Evolutionary conservation across 2,113 vertebrate genomes (phyloP).

Genomic region (Gymnogyps californianus): DNA sequence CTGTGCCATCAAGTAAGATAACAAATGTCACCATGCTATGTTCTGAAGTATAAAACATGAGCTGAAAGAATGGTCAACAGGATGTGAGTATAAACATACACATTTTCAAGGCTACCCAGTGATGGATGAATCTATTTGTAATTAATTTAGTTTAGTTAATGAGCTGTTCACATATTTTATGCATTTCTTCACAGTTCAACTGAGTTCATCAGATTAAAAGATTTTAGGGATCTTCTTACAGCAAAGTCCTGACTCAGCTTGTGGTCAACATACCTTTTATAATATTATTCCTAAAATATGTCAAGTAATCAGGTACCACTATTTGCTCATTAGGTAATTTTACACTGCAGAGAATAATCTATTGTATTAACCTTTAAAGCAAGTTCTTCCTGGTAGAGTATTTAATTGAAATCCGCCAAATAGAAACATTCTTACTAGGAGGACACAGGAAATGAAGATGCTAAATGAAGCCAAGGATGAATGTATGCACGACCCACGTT

Average conservation of each 20-base stretch:
- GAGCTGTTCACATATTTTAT: neutral
- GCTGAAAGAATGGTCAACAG: neutral
- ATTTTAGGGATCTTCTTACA: neutral
- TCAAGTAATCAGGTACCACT: neutral
- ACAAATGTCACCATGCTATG: neutral
- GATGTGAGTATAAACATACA: neutral
- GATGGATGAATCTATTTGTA: neutral
- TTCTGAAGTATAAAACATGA: neutral
- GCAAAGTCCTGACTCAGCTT: neutral
- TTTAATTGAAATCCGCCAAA: neutral
- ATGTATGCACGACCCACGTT: fast-evolving
- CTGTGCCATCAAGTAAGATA: neutral
- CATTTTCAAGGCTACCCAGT: neutral
- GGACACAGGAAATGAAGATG: neutral
- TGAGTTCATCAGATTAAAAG: neutral
- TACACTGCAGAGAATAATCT: neutral
- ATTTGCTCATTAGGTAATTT: neutral
- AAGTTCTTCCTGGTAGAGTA: neutral
- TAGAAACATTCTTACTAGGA: neutral
- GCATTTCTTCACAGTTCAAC: neutral
- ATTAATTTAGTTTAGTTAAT: neutral
- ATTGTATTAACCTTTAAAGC: neutral
- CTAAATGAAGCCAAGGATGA: neutral
- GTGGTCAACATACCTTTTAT: neutral
- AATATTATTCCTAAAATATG: neutral